phyloP scores from a whole-genome alignment of 2,113 vertebrate species.

The Platichthys stellatus region DNA sequence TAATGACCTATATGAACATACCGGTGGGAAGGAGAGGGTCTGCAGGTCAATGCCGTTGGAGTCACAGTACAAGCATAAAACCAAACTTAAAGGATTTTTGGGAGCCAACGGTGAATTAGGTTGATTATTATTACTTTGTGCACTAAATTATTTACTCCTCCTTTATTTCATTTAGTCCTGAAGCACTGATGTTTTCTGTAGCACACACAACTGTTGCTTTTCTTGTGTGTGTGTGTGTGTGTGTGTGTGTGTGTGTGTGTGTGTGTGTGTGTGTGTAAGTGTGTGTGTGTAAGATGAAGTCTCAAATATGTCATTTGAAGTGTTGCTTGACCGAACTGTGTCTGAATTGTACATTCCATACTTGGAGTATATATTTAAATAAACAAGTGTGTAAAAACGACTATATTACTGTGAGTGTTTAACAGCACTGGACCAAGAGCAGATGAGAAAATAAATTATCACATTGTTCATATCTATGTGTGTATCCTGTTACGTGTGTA shows the following conservation, averaged over 20 bases:
- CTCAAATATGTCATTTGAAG: conserved; percentile 40
- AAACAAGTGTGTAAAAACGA: conserved; percentile 67
- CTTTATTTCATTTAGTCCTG: conserved; percentile 49
- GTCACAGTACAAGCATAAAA: conserved; percentile 11
- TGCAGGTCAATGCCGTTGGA: conserved; percentile 8
- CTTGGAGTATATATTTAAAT: conserved; percentile 77
- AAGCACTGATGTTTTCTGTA: conserved; percentile 70
- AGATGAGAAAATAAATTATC: neutral
- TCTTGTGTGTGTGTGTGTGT: conserved; percentile 40
- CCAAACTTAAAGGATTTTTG: conserved; percentile 24
- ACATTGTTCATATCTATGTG: too few species aligned
- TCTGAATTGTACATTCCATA: conserved; percentile 71
- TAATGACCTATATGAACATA: neutral
- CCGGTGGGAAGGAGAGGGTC: neutral
- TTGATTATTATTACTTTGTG: conserved; percentile 40
- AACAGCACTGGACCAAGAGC: neutral
- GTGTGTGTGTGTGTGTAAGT: neutral
- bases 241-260: neutral
- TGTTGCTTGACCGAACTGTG: conserved; percentile 69
- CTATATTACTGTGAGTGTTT: neutral
- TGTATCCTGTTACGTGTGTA: too few species aligned
- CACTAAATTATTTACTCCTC: conserved; percentile 65
- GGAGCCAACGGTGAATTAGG: conserved; percentile 29
- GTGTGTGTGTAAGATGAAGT: neutral
- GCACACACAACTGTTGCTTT: conserved; percentile 54